These are phyloP conservation scores for Stegodyphus dumicola DNA, from an alignment of 1,140 invertebrate genomes.

Conservation along the genomic window DNA sequence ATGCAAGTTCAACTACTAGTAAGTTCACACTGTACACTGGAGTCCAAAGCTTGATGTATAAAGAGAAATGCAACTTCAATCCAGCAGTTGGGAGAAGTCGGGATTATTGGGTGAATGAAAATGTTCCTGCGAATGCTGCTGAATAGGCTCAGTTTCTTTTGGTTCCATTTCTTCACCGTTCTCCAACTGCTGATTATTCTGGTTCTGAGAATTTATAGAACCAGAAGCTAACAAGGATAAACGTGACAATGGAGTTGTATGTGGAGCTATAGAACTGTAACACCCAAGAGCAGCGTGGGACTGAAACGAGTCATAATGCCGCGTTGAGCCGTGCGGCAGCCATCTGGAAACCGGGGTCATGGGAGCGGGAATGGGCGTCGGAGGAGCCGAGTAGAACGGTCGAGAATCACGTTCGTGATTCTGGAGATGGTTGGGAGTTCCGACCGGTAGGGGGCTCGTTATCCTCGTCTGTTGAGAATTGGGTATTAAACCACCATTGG, in stretches of 20 bases:
- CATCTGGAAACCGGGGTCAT: conserved; percentile 53
- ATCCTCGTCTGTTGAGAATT: conserved; percentile 51
- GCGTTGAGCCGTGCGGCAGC: conserved; percentile 38
- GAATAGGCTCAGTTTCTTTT: conserved; percentile 31
- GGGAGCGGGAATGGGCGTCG: conserved; percentile 53
- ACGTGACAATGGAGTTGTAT: conserved; percentile 59
- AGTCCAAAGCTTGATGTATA: conserved; percentile 17
- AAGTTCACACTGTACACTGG: conserved; percentile 45
- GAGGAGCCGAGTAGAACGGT: conserved; percentile 60
- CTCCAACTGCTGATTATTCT: conserved; percentile 22
- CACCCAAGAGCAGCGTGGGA: conserved; percentile 42
- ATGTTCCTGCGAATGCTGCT: conserved; percentile 48
- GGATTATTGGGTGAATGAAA: conserved; percentile 58
- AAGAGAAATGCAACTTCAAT: conserved; percentile 36
- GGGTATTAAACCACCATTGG: conserved; percentile 21
- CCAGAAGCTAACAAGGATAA: conserved; percentile 55
- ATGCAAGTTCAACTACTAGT: conserved; percentile 54
- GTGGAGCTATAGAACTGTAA: conserved; percentile 49
- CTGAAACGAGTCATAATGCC: conserved; percentile 58
- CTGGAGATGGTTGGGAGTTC: conserved; percentile 23
- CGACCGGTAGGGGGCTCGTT: conserved; percentile 42
- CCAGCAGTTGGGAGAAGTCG: conserved; percentile 61
- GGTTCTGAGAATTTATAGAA: conserved; percentile 39
- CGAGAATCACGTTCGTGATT: conserved; percentile 52
- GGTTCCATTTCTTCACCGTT: conserved; percentile 30